Evolutionary conservation across 2,888 invertebrate genomes (phyloP), one percentile per base, ranked within the genome.

Genomic region (Trisateles emortualis): DNA sequence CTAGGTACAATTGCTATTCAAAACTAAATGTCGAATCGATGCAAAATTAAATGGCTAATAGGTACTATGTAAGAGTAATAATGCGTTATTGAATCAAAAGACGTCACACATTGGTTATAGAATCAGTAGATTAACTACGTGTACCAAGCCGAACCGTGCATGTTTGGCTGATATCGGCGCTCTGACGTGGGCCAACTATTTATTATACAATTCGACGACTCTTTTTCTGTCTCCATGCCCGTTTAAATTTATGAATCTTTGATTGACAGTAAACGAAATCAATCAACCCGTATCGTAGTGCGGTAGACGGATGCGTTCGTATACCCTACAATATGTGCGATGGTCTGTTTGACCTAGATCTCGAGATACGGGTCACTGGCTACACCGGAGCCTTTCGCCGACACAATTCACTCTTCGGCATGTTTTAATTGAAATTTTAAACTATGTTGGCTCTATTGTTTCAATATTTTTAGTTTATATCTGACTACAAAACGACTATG

Each of bases 271-370:
- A 50, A 19, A 47, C 38, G 41, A 68, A 59, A 61, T 52, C 39
- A 53, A 53, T 60, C 48, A 63, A 24, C 47, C 38, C 49, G 46
- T 52, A 54, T 56, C 42, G 40, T 50, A 47, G 39, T 48, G 32
- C 40, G 19, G 51, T 41, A 52, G 49, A 45, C 50, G 40, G 46
- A 64, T 72, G 70, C 64, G 72, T 74, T 73, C 64, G 65, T 64
- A 65, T 74, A 71, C 76, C 59, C 62, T n/a, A 68, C 72, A 63
- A 68, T 68, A 76, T 79, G 81, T 77, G 78, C 81, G 74, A 68
- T 82, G 81, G 82, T 79, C 84, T 82, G 84, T 76, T 81, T 90
- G 90, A 91, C 91, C 91, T 76, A 90, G 77, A 89, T 91, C 74
- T 74, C 68, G 57, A 74, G 80, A 79, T 80, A 84, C 84, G 78